Evolutionary conservation across 2,797 vertebrate genomes (phyloP).

Genomic region (Cygnus olor): DNA sequence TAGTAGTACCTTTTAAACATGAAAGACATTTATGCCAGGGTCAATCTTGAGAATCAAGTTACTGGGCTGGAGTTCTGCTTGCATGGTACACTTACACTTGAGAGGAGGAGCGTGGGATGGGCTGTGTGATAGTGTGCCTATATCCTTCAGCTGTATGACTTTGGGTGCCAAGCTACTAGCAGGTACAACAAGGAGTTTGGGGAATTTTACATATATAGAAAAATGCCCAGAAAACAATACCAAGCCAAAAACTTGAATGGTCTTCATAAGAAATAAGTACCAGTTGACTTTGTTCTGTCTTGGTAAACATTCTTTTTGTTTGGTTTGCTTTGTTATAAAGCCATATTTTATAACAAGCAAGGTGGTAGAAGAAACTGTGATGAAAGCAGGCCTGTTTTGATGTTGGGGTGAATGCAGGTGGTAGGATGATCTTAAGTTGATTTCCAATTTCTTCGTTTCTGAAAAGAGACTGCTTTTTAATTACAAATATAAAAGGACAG

Average conservation of each 20-base stretch:
- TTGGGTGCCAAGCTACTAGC: background rate
- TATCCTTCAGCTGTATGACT: rapidly evolving
- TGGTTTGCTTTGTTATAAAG: background rate
- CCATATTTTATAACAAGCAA: background rate
- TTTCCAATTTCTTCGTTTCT: background rate
- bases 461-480: background rate
- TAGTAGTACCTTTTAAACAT: background rate
- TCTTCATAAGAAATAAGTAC: background rate
- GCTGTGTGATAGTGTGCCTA: rapidly evolving
- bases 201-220: background rate
- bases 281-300: background rate
- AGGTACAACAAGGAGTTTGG: background rate
- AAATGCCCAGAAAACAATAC: background rate
- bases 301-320: background rate
- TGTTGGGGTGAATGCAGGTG: background rate
- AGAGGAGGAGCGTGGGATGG: background rate
- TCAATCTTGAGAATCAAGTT: background rate
- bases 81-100: background rate
- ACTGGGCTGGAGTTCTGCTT: background rate
- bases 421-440: background rate
- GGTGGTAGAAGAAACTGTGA: background rate
- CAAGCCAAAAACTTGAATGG: background rate
- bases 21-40: background rate
- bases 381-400: background rate
- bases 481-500: background rate